phyloP scores from a whole-genome alignment of 2,113 vertebrate species.

The Empidonax traillii region DNA sequence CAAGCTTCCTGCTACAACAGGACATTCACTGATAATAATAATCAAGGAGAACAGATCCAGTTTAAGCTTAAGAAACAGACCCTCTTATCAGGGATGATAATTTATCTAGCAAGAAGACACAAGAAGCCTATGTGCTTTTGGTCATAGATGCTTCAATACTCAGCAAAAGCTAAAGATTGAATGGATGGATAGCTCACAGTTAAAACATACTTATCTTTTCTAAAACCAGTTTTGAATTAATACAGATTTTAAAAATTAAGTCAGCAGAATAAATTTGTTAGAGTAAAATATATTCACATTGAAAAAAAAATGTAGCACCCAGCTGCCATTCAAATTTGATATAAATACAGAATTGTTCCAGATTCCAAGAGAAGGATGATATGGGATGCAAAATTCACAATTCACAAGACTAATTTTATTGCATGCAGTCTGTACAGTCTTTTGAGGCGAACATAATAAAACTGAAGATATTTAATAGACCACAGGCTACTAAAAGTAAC shows the following conservation, averaged over 20 bases:
- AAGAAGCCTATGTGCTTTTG: neutral
- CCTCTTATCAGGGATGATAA: neutral
- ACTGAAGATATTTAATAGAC: neutral
- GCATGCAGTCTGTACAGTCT: neutral
- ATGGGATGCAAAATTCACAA: neutral
- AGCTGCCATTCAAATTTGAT: neutral
- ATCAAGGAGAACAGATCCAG: neutral
- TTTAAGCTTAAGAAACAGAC: neutral
- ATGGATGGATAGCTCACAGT: neutral
- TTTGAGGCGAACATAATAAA: neutral
- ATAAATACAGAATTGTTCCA: accelerated
- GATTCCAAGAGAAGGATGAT: neutral
- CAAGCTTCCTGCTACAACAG: neutral
- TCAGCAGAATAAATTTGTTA: neutral
- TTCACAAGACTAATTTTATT: neutral
- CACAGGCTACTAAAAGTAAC: neutral
- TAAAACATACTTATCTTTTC: neutral
- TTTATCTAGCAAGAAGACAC: neutral
- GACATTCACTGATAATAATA: neutral
- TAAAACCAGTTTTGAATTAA: neutral
- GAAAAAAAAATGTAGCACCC: neutral
- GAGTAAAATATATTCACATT: neutral
- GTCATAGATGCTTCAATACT: neutral
- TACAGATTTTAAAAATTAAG: neutral
- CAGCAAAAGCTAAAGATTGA: neutral